Base-by-base conservation (phyloP, 2,888 invertebrate species). In the Hetaerina titia region DNA sequence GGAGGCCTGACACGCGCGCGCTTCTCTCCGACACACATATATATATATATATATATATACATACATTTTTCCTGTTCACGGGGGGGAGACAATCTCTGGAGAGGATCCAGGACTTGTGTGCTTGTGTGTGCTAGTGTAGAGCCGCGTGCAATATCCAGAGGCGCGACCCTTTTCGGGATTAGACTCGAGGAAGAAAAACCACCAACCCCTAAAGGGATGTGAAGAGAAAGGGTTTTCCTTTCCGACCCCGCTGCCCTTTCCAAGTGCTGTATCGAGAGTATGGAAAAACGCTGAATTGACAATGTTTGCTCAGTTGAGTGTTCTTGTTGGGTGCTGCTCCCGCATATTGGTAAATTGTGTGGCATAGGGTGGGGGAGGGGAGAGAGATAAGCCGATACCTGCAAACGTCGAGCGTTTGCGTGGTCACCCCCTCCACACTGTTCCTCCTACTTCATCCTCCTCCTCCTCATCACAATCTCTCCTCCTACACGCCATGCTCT, bases 281-380 rank as follows among this genome's bases (percentile, higher is more conserved):
- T 81, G 25, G 81, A 81, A 81, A 81, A 81, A 81, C 81, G 81
- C 81, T 81, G 31, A 81, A 25, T 81, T 81, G 31, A 81, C 81
- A 81, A 31, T 81, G 81, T 81, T 81, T 81, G 81, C 81, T 13
- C 11, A 81, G 81, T 81, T 81, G 81, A 81, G 81, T 81, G 81
- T 81, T 81, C 81, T 81, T 81, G 81, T 81, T 81, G 81, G 81
- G 81, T 31, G 25, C 69, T n/a, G 69, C 81, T 81, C 25, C 81
- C 81, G 81, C 81, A 31, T 81, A 81, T 81, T 31, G 81, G 81
- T 81, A 81, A 81, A 25, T 31, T 31, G 69, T 81, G 81, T 81
- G 8, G 81, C 31, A 31, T 81, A 31, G 81, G 25, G 81, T 81
- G 81, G 81, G 25, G 69, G n/a, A n/a, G n/a, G n/a, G 69, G 9